Percentiles rank a stretch among this genome's conserved stretches.
These are phyloP conservation scores for Erynnis tages DNA, from an alignment of 2,888 invertebrate species.

Conservation along the genomic window DNA sequence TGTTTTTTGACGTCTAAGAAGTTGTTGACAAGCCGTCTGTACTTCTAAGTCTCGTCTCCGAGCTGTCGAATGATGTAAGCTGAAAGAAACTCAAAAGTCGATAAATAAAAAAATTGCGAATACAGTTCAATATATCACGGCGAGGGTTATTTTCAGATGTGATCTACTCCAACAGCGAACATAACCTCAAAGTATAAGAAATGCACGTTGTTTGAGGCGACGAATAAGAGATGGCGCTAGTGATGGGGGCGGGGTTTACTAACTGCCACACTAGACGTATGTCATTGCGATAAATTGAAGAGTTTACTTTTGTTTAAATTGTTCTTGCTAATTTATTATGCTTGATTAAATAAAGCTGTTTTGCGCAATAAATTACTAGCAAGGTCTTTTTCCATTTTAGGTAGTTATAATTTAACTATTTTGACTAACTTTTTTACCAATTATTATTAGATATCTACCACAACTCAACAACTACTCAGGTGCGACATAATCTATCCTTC, in stretches of 20 bases:
- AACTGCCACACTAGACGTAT: constrained; percentile 44
- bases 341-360: background rate
- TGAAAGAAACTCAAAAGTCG: constrained; percentile 17
- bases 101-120: constrained; percentile 9
- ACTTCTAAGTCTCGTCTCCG: constrained; percentile 23
- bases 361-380: background rate
- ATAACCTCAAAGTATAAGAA: constrained; percentile 55
- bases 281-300: constrained; percentile 16
- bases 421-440: too few relatives aligned
- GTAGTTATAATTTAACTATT: too few relatives aligned
- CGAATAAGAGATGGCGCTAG: constrained; percentile 50
- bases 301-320: constrained; percentile 1
- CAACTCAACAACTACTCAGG: too few relatives aligned
- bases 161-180: constrained; percentile 26
- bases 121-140: background rate
- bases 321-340: background rate
- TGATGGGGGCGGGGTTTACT: constrained; percentile 49
- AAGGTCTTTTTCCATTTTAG: background rate
- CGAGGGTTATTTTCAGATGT: background rate
- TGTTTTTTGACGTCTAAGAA: constrained; percentile 11
- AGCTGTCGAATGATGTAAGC: background rate
- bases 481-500: too few relatives aligned
- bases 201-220: constrained; percentile 32
- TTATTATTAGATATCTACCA: too few relatives aligned
- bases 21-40: constrained; percentile 36